Evolutionary conservation across 2,113 vertebrate genomes (phyloP), one percentile per base, ranked within the genome.

Genomic region (Gallinago undulata): DNA sequence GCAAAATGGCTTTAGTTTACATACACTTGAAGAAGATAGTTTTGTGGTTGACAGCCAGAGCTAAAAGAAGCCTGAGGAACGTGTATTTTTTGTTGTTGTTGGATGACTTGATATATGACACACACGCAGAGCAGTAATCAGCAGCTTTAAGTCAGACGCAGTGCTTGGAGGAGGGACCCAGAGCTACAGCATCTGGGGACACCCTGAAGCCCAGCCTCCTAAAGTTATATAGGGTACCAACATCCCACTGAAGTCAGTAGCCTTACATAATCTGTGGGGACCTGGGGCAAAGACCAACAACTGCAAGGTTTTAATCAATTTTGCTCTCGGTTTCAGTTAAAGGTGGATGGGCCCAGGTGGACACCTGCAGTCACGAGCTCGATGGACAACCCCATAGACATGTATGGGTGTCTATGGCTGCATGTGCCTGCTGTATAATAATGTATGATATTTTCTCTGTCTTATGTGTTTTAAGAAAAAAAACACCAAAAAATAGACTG

Each of bases 321-420:
- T 81, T 83, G 21, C 33, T 70, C 37, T 30, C 7, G 50, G 10
- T 80, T 90, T 81, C 37, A 78, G 21, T 45, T 83, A 24, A 51
- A 91, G 45, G 53, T 48, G 41, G 10, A 33, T 18, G 33, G 28
- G 19, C 5, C 10, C 43, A 67, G 80, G 47, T 25, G 56, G 53
- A 62, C 4, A 12, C 43, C 43, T 75, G 45, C 17, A 74, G 37
- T 47, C 22, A 53, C 0, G 4, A 59, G 9, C 55, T 89, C 25
- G 37, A 50, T 23, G 30, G 30, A 43, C 11, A 17, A 10, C 2
- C 16, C 45, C 14, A 33, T 1, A 1, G 7, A 13, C 55, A 41
- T 0, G 0, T 45, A 14, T 16, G 21, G 37, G n/a, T 55, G 6
- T 28, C 22, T 24, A 11, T 7, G 35, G 27, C 21, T 90, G 37